Percentiles rank a stretch among this genome's conserved stretches.
These are phyloP conservation scores for Drosophila bunnanda DNA, from an alignment of 2,888 invertebrate species.

Conservation along the genomic window DNA sequence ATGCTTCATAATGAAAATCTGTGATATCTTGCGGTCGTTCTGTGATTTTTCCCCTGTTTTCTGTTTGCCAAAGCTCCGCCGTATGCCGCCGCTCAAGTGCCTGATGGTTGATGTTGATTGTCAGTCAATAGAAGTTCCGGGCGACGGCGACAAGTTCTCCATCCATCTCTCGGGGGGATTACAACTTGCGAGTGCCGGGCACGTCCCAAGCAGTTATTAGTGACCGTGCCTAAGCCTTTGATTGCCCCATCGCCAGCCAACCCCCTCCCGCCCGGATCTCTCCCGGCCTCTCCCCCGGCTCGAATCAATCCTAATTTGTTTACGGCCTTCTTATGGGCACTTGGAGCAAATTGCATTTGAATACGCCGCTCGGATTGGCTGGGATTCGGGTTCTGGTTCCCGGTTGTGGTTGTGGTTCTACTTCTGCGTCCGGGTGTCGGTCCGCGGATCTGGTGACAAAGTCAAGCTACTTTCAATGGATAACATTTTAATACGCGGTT, in stretches of 20 bases:
- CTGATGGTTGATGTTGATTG: conserved; percentile 63
- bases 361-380: conserved; percentile 39
- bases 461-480: conserved; percentile 45
- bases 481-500: conserved; percentile 41
- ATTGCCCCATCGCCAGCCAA: conserved; percentile 55
- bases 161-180: conserved; percentile 23
- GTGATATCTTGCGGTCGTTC: conserved; percentile 67
- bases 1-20: conserved; percentile 78
- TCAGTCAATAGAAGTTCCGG: conserved; percentile 68
- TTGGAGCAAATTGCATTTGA: conserved; percentile 69
- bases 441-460: conserved; percentile 47
- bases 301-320: conserved; percentile 45
- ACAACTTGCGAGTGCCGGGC: conserved; percentile 42
- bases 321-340: conserved; percentile 62
- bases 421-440: conserved; percentile 6
- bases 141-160: conserved; percentile 29
- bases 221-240: conserved; percentile 68
- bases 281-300: not conserved
- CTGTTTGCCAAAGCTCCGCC: conserved; percentile 30
- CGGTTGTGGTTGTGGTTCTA: not conserved
- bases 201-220: conserved; percentile 54
- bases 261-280: not conserved
- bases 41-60: conserved; percentile 27
- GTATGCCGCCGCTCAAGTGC: conserved; percentile 74
- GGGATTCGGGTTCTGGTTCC: not conserved